A percentile compares a stretch with the other conserved stretches of the same genome.
Evolutionary conservation across 92 coral and sea anemone genomes (phyloP).

Genomic region (Phenganax marumi): DNA sequence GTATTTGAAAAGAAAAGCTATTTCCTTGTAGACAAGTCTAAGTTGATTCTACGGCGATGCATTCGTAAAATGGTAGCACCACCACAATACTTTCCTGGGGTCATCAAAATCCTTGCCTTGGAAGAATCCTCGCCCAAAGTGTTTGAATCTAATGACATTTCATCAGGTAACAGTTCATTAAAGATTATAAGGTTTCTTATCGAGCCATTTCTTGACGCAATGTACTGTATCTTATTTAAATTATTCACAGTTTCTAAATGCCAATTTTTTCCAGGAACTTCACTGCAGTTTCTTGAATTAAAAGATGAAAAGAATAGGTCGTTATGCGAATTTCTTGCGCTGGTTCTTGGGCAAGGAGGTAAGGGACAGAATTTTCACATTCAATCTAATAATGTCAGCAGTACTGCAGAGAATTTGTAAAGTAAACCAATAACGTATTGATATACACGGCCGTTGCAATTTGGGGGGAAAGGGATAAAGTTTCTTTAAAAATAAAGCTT

Average conservation of each 20-base stretch:
- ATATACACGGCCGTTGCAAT: no score
- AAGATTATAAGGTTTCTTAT: not conserved
- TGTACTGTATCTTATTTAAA: not conserved
- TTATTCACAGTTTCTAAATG: not conserved
- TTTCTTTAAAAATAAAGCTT: no score
- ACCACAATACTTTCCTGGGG: constrained; percentile 29
- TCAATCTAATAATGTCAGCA: not conserved
- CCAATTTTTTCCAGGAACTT: not conserved
- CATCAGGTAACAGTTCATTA: constrained; percentile 4
- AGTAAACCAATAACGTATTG: no score
- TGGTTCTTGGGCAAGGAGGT: constrained; percentile 15
- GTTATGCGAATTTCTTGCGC: constrained; percentile 27
- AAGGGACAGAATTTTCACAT: not conserved
- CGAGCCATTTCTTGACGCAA: not conserved
- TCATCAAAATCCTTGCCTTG: constrained; percentile 7
- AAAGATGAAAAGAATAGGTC: constrained; percentile 9
- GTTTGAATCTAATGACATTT: constrained; percentile 1
- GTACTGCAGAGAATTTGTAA: no score
- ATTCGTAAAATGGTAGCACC: constrained; percentile 16
- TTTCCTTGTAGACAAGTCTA: not conserved
- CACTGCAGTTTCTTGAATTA: constrained; percentile 3
- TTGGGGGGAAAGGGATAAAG: no score
- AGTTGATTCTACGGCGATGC: constrained; percentile 8
- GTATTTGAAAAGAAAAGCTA: not conserved
- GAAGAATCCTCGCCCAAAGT: constrained; percentile 16